Evolutionary conservation across 2,113 vertebrate species (phyloP), one percentile per base, ranked within the genome.

Genomic region (Tichodroma muraria): DNA sequence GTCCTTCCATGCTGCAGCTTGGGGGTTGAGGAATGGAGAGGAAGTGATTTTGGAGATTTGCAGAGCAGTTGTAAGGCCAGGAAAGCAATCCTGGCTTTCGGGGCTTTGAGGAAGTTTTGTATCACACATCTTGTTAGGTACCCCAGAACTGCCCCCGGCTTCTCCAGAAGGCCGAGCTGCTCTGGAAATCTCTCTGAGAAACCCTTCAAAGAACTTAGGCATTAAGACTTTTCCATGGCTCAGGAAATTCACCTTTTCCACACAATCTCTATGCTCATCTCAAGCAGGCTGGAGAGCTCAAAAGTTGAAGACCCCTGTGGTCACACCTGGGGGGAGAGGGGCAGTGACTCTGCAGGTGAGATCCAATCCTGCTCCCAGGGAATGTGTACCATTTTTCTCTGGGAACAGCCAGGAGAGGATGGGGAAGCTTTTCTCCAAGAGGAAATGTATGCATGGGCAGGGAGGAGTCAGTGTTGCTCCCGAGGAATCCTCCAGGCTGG

Each of bases 311-410:
- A 56, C 10, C 15, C 11, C 54, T 37, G 20, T 3, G 1, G 23
- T 52, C 30, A 16, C 3, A 3, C 28, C 4, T 1, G 1, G 11
- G 10, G 5, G 24, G 8, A 11, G 3, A 7, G 8, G 8, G 9
- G 6, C 42, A 4, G 4, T 33, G 50, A 19, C 28, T 60, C 13
- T 44, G 44, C n/a, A 75, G 42, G n/a, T 82, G 45, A 45, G 31
- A 50, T 37, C 73, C 52, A 79, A 14, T 31, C 35, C 21, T 63
- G 16, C 31, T 64, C 35, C n/a, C 14, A 18, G n/a, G 25, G 27
- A 81, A 5, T 1, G 0, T 19, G 21, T 7, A 9, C 23, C 0
- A 0, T 37, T 38, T 56, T 61, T 61, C 31, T 63, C n/a, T 4
- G 1, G 2, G 8, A 49, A 42, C 40, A 78, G 35, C 12, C 8